Base-by-base conservation (phyloP, 2,113 vertebrate genomes). In the Pterophyllum scalare region DNA sequence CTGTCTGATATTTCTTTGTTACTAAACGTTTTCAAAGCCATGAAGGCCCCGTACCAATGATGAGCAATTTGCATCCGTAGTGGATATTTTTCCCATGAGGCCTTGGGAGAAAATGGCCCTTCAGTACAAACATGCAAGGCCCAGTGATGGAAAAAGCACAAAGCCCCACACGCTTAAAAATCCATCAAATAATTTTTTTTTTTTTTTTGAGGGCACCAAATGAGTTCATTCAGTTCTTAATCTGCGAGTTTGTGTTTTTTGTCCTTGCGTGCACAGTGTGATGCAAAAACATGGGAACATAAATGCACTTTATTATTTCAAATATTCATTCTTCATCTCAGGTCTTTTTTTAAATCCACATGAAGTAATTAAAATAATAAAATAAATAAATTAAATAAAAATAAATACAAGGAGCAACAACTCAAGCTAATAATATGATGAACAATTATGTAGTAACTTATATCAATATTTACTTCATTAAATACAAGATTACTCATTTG, bases 41-140 rank as follows among this genome's bases (percentile, higher is more conserved):
- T 5, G 19, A 77, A 60, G 58, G 58, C 38, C 7, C 17, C 0
- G 6, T 11, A 7, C 2, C 20, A 9, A 20, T 15, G 26, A 12
- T 5, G 46, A 54, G 17, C 46, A 7, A 19, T 19, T 3, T 7
- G 57, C 22, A 20, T 80, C 26, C 1, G 49, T 7, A 5, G 20
- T n/a, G 49, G 26, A 52, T 26, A 3, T 80, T 20, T 74, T 78
- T 33, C 81, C 43, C 75, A 70, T 40, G 38, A 82, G 80, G 75
- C 86, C 86, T 90, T 88, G 82, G 38, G 49, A 61, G 56, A 7
- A 85, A 88, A 85, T 85, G 57, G 77, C 59, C 77, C 62, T 79
- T 49, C 3, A 46, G 2, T 40, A 24, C 46, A 76, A 59, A 79
- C 28, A 22, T 19, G 3, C 70, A 75, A 87, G 84, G 76, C 77